Evolutionary conservation across 1,140 invertebrate species (phyloP).

Genomic region (Pantala flavescens): DNA sequence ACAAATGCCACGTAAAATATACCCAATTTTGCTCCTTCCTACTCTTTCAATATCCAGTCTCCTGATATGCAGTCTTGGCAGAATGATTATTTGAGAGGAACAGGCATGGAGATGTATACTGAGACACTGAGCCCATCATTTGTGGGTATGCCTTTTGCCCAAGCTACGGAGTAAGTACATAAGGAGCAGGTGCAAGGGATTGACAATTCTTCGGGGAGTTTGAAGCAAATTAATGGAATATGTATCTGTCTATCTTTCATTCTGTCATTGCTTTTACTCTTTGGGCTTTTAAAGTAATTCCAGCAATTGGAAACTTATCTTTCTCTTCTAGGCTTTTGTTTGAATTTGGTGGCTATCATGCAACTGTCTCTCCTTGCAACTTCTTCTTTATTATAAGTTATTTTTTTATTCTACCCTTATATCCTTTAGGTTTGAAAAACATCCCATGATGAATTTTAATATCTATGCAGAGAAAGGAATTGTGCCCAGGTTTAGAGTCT

Average conservation of each 20-base stretch:
- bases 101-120: constrained; percentile 99
- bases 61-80: constrained; percentile 93
- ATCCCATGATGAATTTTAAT: too few relatives aligned
- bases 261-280: neutral
- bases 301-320: neutral
- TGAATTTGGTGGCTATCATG: too few relatives aligned
- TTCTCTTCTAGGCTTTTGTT: too few relatives aligned
- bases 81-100: constrained; percentile 96
- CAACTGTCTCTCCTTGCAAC: neutral
- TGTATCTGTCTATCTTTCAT: neutral
- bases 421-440: too few relatives aligned
- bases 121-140: constrained; percentile 93
- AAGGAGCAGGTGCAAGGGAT: constrained; percentile 25
- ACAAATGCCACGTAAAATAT: too few relatives aligned
- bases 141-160: constrained; percentile 93
- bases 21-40: constrained; percentile 29
- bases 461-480: neutral
- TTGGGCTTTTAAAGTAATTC: neutral
- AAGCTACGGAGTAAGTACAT: constrained; percentile 91
- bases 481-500: neutral
- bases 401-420: too few relatives aligned
- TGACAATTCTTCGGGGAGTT: neutral
- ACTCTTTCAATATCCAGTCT: constrained; percentile 55
- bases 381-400: neutral
- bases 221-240: neutral